Evolutionary conservation across 2,888 invertebrate species (phyloP).

Genomic region (Cenopis cana): DNA sequence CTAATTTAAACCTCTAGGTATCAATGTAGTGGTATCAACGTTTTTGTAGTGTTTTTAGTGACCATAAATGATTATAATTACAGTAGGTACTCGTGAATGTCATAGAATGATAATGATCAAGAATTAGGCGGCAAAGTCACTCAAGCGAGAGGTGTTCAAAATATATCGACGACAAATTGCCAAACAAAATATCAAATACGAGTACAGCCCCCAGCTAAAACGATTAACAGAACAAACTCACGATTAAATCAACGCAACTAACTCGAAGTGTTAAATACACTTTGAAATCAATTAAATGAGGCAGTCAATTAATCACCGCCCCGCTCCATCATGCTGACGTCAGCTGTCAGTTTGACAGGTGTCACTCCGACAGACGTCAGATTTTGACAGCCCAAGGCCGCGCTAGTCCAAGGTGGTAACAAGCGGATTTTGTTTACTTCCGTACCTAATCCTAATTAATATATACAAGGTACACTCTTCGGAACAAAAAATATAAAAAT

Average conservation of each 20-base stretch:
- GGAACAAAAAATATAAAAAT: background rate
- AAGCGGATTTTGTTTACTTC: constrained; percentile 38
- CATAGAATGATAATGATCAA: background rate
- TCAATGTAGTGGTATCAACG: too few species aligned
- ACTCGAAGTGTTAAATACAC: constrained; percentile 44
- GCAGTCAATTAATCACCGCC: constrained; percentile 63
- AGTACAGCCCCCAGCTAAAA: constrained; percentile 35
- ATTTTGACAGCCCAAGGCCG: constrained; percentile 68
- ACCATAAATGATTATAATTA: too few species aligned
- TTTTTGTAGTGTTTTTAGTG: too few species aligned
- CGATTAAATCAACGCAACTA: constrained; percentile 24
- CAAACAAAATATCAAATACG: constrained; percentile 15
- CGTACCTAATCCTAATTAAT: constrained; percentile 20
- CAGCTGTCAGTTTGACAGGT: constrained; percentile 63
- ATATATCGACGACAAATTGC: constrained; percentile 21
- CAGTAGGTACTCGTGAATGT: background rate
- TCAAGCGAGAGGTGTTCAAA: background rate
- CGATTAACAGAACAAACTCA: constrained; percentile 32
- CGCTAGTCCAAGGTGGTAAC: constrained; percentile 55
- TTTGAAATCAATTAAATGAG: constrained; percentile 67
- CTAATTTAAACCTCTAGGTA: too few species aligned
- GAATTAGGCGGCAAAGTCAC: too few species aligned
- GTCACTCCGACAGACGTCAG: constrained; percentile 70
- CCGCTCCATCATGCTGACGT: constrained; percentile 61
- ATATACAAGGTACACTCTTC: background rate